Evolutionary conservation across 2,888 invertebrate genomes (phyloP).

Genomic region (Cosmia trapezina): DNA sequence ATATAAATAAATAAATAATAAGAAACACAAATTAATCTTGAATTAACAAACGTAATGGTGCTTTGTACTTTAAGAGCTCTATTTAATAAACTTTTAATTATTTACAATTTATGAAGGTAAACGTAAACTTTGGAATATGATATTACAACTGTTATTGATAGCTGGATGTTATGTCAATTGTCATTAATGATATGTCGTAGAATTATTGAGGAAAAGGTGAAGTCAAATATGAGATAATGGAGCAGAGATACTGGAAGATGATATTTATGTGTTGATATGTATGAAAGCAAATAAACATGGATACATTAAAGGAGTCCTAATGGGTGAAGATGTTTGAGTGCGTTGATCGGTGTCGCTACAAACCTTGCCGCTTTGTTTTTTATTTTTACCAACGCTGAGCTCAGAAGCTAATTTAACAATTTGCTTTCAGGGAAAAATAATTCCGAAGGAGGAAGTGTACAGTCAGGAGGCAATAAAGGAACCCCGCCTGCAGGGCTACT

Average conservation of each 20-base stretch:
- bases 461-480: slow-evolving; percentile 14
- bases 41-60: slow-evolving; percentile 56
- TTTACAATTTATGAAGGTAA: slow-evolving; percentile 46
- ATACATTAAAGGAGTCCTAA: background rate
- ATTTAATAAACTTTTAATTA: slow-evolving; percentile 45
- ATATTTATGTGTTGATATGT: no score
- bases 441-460: background rate
- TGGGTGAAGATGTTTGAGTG: background rate
- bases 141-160: background rate
- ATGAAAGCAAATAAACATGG: background rate
- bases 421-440: slow-evolving; percentile 8
- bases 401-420: background rate
- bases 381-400: background rate
- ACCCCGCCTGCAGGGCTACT: slow-evolving; percentile 32
- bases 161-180: slow-evolving; percentile 29
- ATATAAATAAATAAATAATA: slow-evolving; percentile 37
- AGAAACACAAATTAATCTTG: slow-evolving; percentile 32
- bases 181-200: slow-evolving; percentile 11
- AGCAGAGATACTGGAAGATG: background rate
- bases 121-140: slow-evolving; percentile 45
- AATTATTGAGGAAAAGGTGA: background rate
- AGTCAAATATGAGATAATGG: background rate
- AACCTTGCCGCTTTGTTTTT: background rate
- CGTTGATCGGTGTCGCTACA: background rate
- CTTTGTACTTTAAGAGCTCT: slow-evolving; percentile 69